These are phyloP conservation scores for Fregetta grallaria DNA, from an alignment of 2,113 vertebrate species.

Conservation along the genomic window DNA sequence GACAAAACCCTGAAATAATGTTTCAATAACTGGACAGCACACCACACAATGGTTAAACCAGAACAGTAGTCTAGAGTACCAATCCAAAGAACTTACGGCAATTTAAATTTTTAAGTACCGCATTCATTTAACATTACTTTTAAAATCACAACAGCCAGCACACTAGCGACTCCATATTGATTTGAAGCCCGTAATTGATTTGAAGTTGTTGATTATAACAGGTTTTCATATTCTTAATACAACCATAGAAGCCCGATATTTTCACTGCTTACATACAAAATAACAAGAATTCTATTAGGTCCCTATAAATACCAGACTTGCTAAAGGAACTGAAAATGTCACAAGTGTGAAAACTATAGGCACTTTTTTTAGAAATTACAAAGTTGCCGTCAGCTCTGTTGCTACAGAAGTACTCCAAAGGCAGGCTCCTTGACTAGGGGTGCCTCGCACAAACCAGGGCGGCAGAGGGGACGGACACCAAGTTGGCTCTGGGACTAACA, in stretches of 20 bases:
- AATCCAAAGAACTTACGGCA: background rate
- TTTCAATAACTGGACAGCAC: background rate
- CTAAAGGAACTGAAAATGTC: background rate
- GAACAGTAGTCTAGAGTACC: background rate
- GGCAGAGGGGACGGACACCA: too few relatives aligned
- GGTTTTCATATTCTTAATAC: background rate
- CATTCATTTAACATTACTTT: background rate
- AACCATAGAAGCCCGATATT: background rate
- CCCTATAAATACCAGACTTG: background rate
- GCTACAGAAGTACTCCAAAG: background rate
- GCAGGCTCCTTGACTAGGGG: background rate
- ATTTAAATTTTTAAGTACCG: background rate
- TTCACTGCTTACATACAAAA: background rate
- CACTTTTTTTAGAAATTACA: background rate
- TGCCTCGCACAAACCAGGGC: background rate
- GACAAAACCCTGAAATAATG: background rate
- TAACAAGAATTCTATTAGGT: background rate
- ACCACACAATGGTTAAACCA: background rate
- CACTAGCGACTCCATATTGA: background rate
- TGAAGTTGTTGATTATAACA: background rate
- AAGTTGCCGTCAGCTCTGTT: background rate
- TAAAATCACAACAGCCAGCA: background rate
- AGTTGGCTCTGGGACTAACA: background rate
- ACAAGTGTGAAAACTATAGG: background rate
- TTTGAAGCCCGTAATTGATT: background rate